phyloP scores from a whole-genome alignment of 2,888 invertebrate genomes.

The Muscina levida region DNA sequence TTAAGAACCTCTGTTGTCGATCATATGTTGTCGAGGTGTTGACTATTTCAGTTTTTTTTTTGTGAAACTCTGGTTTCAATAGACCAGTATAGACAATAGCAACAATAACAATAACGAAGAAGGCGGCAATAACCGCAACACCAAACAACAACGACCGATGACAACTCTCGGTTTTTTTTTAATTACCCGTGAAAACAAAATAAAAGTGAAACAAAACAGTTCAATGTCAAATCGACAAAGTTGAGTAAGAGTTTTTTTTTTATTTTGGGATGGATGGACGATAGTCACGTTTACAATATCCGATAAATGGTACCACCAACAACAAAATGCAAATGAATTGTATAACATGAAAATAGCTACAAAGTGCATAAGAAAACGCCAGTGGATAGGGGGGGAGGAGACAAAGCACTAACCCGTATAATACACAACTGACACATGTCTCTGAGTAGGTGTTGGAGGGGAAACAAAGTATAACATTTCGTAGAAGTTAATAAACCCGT shows the following conservation, averaged over 20 bases:
- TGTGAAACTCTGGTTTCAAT: too few species aligned
- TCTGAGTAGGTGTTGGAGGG: neutral
- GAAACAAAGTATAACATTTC: neutral
- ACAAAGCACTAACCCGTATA: too few species aligned
- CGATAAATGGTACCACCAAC: conserved; percentile 24
- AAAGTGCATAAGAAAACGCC: conserved; percentile 21
- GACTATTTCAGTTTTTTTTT: too few species aligned
- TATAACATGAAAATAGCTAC: neutral
- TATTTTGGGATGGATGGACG: conserved; percentile 16
- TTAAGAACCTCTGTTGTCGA: conserved; percentile 41
- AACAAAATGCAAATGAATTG: neutral
- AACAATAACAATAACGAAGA: too few species aligned
- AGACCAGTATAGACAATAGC: too few species aligned
- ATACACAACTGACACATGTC: conserved; percentile 12
- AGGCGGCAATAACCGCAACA: neutral
- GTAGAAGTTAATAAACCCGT: conserved; percentile 54
- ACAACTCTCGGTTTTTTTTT: conserved; percentile 32
- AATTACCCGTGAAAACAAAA: neutral
- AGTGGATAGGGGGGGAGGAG: neutral
- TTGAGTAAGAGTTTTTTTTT: conserved; percentile 51
- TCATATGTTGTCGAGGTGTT: conserved; percentile 7
- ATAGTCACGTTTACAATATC: conserved; percentile 55
- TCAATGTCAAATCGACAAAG: conserved; percentile 58
- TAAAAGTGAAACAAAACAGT: conserved; percentile 26
- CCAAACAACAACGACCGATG: conserved; percentile 61